Conservation (phyloP, 2,113 vertebrate species). For the Australoheros scitulus region DNA sequence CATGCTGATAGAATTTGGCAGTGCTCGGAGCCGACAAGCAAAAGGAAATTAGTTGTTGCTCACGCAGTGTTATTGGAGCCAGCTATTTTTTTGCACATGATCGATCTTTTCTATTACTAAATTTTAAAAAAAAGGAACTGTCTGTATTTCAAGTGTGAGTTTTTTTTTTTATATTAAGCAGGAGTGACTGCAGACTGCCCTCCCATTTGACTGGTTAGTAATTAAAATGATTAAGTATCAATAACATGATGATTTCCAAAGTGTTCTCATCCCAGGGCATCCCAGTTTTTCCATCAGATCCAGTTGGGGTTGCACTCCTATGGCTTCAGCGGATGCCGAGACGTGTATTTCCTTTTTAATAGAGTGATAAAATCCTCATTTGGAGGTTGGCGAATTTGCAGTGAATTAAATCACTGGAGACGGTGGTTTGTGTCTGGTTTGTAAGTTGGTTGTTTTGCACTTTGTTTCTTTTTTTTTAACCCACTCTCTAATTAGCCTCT, state of each 20-base stretch:
- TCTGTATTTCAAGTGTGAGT: not conserved
- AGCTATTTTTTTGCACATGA: not conserved
- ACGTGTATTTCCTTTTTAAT: not conserved
- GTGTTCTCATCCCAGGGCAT: not conserved
- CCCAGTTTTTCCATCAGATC: not conserved
- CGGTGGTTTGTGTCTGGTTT: slow-evolving; percentile 6
- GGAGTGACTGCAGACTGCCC: not conserved
- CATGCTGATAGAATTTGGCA: slow-evolving; percentile 27
- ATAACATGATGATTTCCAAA: not conserved
- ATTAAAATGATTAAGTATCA: not conserved
- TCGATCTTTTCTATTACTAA: not conserved
- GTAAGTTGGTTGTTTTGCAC: not conserved
- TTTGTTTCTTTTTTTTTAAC: not conserved
- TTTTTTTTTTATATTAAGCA: not conserved
- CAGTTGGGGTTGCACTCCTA: not conserved
- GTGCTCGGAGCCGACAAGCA: slow-evolving; percentile 1
- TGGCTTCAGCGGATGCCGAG: not conserved
- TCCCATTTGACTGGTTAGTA: not conserved
- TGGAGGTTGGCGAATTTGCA: not conserved
- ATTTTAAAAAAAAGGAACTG: accelerated
- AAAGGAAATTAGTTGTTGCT: slow-evolving; percentile 22
- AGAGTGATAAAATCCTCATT: not conserved
- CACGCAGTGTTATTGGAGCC: not conserved
- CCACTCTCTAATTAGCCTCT: not conserved
- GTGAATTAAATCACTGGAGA: not conserved